Conservation (phyloP, 2,888 invertebrate species). For the Zhuqinia jingwanae region DNA sequence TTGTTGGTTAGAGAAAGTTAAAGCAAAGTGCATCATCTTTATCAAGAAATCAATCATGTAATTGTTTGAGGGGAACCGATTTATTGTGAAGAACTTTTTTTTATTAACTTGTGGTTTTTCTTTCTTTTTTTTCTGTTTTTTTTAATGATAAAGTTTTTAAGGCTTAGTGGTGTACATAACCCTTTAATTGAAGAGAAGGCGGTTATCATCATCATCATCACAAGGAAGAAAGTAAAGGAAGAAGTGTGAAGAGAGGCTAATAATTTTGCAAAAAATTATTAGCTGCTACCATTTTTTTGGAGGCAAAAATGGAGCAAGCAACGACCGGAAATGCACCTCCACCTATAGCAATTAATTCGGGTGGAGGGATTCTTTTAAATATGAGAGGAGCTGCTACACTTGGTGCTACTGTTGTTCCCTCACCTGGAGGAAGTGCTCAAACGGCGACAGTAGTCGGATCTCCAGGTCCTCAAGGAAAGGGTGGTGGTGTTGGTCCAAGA, state of each 20-base stretch:
- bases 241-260: not conserved
- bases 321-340: conserved; percentile 59
- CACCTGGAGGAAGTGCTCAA: conserved; percentile 72
- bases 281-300: not conserved
- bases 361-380: conserved; percentile 76
- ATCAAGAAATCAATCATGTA: conserved; percentile 9
- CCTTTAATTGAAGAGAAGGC: not conserved
- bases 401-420: conserved; percentile 73
- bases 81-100: conserved; percentile 7
- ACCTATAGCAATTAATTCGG: conserved; percentile 70
- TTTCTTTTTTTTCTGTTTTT: not conserved
- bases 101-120: not conserved
- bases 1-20: not conserved
- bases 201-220: not conserved
- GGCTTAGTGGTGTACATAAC: conserved; percentile 28
- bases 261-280: conserved; percentile 28
- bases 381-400: conserved; percentile 74
- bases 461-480: conserved; percentile 85
- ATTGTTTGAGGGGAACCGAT: not conserved
- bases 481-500: conserved; percentile 87
- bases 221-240: not conserved
- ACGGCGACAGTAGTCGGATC: conserved; percentile 81
- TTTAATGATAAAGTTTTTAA: conserved; percentile 13
- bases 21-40: not conserved
- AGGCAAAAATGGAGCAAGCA: conserved; percentile 60